A percentile compares a stretch with the other conserved stretches of the same genome.
Evolutionary conservation across 2,888 invertebrate species (phyloP).

Genomic region (Dryomyza anilis): DNA sequence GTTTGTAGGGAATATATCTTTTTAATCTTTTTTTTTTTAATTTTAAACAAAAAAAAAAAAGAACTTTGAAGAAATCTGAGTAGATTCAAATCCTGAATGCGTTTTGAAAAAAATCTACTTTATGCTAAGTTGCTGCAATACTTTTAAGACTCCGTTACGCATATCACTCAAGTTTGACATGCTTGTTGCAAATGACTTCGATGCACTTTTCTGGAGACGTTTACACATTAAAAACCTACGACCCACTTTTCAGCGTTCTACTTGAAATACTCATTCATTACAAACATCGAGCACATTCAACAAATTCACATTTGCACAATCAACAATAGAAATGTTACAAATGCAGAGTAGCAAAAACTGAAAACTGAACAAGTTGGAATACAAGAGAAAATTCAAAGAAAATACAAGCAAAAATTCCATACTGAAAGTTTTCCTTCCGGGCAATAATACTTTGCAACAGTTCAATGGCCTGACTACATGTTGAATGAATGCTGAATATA

Average conservation of each 20-base stretch:
- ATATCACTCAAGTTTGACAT: not conserved
- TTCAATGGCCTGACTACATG: constrained; percentile 42
- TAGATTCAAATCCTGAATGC: too few relatives aligned
- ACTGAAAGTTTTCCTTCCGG: constrained; percentile 34
- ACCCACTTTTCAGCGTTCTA: not conserved
- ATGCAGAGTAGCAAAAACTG: constrained; percentile 24
- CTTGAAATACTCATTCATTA: constrained; percentile 25
- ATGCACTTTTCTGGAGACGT: constrained; percentile 18
- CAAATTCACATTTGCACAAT: constrained; percentile 23
- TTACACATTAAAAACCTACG: not conserved
- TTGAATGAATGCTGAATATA: too few relatives aligned
- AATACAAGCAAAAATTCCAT: constrained; percentile 22
- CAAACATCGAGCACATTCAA: constrained; percentile 14
- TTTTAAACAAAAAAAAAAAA: not conserved
- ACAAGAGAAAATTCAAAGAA: constrained; percentile 36
- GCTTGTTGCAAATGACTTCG: constrained; percentile 15
- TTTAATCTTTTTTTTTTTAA: too few relatives aligned
- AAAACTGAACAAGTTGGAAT: constrained; percentile 31
- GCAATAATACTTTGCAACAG: constrained; percentile 36
- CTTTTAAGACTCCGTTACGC: not conserved
- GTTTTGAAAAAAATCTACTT: too few relatives aligned
- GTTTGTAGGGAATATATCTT: too few relatives aligned
- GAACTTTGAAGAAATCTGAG: not conserved
- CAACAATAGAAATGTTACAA: constrained; percentile 22
- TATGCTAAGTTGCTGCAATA: too few relatives aligned